These are phyloP conservation scores for Parambassis ranga DNA, from an alignment of 2,797 vertebrate species.

Conservation along the genomic window DNA sequence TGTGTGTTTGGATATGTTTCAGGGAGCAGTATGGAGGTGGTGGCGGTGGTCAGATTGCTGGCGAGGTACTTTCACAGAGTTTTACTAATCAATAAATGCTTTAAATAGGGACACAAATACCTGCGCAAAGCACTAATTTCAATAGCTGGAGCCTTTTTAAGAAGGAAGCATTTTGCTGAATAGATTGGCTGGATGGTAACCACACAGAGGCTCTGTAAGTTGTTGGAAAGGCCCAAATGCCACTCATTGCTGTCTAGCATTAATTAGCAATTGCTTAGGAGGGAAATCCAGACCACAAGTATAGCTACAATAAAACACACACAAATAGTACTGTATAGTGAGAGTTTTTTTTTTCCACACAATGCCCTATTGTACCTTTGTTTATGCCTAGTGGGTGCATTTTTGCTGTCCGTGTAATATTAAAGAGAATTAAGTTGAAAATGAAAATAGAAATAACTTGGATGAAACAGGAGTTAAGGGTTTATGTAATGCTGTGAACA, in stretches of 20 bases:
- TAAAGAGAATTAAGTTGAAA: too few relatives aligned
- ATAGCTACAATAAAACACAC: neutral
- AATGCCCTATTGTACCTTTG: neutral
- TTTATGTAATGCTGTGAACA: too few relatives aligned
- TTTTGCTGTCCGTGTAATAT: too few relatives aligned
- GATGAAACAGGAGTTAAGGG: too few relatives aligned
- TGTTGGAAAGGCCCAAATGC: conserved; percentile 36
- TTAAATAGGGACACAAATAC: conserved; percentile 78
- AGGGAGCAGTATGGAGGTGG: conserved; percentile 2
- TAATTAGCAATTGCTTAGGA: conserved; percentile 40
- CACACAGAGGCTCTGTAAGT: conserved; percentile 34
- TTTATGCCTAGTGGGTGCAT: too few relatives aligned
- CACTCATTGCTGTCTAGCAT: conserved; percentile 24
- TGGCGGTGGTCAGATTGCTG: conserved; percentile 68
- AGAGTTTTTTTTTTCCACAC: neutral
- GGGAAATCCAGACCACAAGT: conserved; percentile 19
- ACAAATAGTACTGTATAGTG: neutral
- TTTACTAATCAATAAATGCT: conserved; percentile 72
- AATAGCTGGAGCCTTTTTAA: conserved; percentile 65
- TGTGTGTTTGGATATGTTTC: conserved; percentile 21
- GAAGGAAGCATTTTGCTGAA: conserved; percentile 66
- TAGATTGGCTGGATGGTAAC: conserved; percentile 48
- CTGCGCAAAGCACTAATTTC: conserved; percentile 78
- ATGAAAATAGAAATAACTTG: too few relatives aligned
- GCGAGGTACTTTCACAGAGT: conserved; percentile 75